Base-by-base conservation (phyloP, 1,140 invertebrate species). In the Dreissena rostriformis region DNA sequence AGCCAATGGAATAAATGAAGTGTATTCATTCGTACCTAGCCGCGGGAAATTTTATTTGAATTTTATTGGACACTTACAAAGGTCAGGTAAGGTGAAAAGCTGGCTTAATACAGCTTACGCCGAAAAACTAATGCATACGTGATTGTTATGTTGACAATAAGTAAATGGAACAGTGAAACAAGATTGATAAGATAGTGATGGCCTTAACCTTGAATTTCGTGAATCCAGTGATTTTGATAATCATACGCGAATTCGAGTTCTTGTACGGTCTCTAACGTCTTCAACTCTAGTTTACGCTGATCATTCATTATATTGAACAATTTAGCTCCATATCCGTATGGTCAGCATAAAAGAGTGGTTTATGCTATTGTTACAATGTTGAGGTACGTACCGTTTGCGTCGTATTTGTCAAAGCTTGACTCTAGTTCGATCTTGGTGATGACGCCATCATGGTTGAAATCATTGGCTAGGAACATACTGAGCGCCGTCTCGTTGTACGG, bases 401-500 rank as follows among this genome's bases (percentile, higher is more conserved):
- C 81, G 19, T 83, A 83, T 49, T 76, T 76, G 19, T 70, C 61
- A 29, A 83, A 83, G 73, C 73, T 83, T 10, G 28, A 10, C 49
- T 83, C 72, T 1, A 83, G 63, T 57, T 83, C 81, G 15, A 61
- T 0, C 15, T 28, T 14, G 0, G 72, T 83, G 22, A 83, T 67
- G 8, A 61, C 52, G 28, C 81, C 81, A 39, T 83, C 53, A 6
- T 24, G 19, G 52, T 83, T 66, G 22, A 24, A 68, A 28, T 83
- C 81, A n/a, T 51, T 76, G 19, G 51, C 53, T 1, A 61, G 0
- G n/a, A 83, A 83, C 73, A 83, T 83, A 7, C 81, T 53, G 6
- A 70, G 15, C 7, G 81, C 81, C 19, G 81, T 83, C 22, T 70
- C 73, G 22, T 83, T 83, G 73, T 83, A 83, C n/a, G 81, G 81